Base-by-base conservation (phyloP, 2,113 vertebrate species). In the Podarcis raffonei region DNA sequence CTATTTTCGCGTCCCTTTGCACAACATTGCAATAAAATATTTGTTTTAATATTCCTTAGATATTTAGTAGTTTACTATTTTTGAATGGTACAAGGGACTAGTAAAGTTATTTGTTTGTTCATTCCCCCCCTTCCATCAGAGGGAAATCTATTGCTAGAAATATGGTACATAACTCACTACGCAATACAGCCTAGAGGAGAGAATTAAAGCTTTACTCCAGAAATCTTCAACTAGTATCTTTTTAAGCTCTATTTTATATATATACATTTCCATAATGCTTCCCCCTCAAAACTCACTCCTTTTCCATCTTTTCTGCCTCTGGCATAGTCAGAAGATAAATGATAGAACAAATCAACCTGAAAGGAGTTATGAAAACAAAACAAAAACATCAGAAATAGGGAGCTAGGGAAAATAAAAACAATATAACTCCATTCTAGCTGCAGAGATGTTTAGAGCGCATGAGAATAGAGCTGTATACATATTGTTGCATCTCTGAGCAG, bases 1-100 rank as follows among this genome's bases (percentile, higher is more conserved):
- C 20, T 9, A 35, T 77, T 93, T 82, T 91, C 22, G 42, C 90
- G 77, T 89, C 71, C 25, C 15, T 87, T 93, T 92, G 68, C 42
- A 88, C 42, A 79, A 1, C 23, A 75, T 89, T 90, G 82, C 91
- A 83, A 84, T 91, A 92, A 91, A 92, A 91, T 92, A 90, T 92
- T 86, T 53, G 9, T 8, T 1, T 42, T 89, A 90, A n/a, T 53
- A 81, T 92, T 92, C 22, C 76, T 94, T 88, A 90, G 57, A 76
- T 94, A 90, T 90, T 95, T 87, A 92, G 32, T 86, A 93, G 87
- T 42, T 93, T 93, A 76, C 65, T 91, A 5, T 90, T 81, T 94
- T 89, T 92, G 37, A 93, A 74, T 92, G 85, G 6, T 76, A 76
- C 12, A 0, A 0, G 72, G 75, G 71, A 93, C 57, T 6, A 86